These are phyloP conservation scores for Ctenomys sociabilis DNA, from an alignment of 2,113 vertebrate genomes.

Conservation along the genomic window DNA sequence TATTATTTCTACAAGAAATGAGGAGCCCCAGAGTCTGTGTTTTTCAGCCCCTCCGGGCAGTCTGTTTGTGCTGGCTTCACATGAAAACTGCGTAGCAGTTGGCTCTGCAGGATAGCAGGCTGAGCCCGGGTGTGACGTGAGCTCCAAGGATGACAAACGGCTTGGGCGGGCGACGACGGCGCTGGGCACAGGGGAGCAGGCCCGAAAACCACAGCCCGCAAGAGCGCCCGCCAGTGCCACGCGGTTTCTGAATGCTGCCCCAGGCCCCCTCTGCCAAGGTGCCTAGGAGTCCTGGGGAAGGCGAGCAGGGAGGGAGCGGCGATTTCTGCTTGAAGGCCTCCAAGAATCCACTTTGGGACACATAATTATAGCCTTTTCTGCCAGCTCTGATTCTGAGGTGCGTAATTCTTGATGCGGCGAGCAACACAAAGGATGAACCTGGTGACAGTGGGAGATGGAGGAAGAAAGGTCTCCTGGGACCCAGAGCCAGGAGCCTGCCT, in stretches of 20 bases:
- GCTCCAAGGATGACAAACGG: background rate
- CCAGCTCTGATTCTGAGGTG: background rate
- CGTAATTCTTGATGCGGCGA: background rate
- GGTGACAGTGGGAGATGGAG: fast-evolving
- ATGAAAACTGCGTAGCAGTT: background rate
- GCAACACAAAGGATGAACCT: background rate
- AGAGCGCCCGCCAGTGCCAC: fast-evolving
- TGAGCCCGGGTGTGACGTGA: background rate
- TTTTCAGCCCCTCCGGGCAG: background rate
- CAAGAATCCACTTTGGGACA: background rate
- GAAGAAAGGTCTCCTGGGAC: background rate
- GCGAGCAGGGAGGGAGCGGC: too few relatives aligned
- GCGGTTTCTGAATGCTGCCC: background rate
- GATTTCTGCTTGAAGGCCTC: background rate
- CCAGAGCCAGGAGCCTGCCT: background rate
- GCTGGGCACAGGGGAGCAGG: background rate
- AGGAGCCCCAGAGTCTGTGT: background rate
- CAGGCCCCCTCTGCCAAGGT: background rate
- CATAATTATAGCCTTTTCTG: background rate
- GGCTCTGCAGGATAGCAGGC: background rate
- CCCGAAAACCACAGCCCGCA: background rate
- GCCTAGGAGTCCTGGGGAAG: background rate
- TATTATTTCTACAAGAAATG: background rate
- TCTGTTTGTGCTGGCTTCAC: constrained; percentile 51
- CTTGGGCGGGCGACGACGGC: background rate